Percentiles rank a stretch among this genome's conserved stretches.
These are phyloP conservation scores for Hyperopisus bebe DNA, from an alignment of 2,113 vertebrate species.

Conservation along the genomic window DNA sequence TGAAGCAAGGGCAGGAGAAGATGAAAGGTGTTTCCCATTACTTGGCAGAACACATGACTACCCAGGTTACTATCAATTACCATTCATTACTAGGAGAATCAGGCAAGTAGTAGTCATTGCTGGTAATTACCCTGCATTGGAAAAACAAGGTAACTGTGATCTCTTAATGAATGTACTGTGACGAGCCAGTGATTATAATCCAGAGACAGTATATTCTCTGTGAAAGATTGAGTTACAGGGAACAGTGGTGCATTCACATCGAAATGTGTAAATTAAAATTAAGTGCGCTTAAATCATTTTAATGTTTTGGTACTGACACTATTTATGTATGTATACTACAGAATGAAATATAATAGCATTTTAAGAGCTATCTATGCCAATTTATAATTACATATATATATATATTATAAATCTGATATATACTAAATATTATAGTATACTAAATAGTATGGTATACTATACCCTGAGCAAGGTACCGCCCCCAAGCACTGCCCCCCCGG, in stretches of 20 bases:
- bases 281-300: neutral
- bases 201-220: neutral
- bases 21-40: neutral
- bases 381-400: neutral
- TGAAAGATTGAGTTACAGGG: neutral
- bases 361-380: neutral
- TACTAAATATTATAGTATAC: neutral
- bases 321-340: neutral
- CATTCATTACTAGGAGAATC: slow-evolving; percentile 25
- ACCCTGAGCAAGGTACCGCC: too few relatives aligned
- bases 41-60: neutral
- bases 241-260: neutral
- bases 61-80: slow-evolving; percentile 25
- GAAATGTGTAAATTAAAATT: neutral
- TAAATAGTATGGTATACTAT: neutral
- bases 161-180: slow-evolving; percentile 17
- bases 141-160: slow-evolving; percentile 32
- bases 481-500: too few relatives aligned
- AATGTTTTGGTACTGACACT: neutral
- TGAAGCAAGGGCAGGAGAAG: neutral
- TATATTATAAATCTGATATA: neutral
- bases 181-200: slow-evolving; percentile 29
- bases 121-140: slow-evolving; percentile 26
- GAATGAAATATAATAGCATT: neutral
- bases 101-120: slow-evolving; percentile 20